Evolutionary conservation across 2,888 invertebrate genomes (phyloP), one percentile per base, ranked within the genome.

Genomic region (Parnassius smintheus): DNA sequence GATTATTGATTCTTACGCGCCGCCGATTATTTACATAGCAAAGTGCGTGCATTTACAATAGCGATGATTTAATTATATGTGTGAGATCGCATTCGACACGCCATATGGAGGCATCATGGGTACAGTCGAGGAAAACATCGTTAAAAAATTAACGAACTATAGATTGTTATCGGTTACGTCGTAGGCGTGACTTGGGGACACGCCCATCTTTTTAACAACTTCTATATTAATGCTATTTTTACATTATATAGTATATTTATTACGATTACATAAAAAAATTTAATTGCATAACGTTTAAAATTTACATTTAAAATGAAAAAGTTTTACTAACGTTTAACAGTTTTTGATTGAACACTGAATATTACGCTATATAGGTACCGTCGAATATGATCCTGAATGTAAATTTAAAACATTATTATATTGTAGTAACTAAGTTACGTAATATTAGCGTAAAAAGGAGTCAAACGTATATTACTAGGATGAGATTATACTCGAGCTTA

Each of bases 21-120:
- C 65, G 64, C 68, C 65, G 67, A 55, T 70, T 75, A 79, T 81
- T 82, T 79, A 80, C 79, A 78, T 75, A 76, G 69, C 68, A 73
- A 75, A 80, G 75, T 78, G 76, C 69, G 70, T 64, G 64, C 64
- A 70, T 75, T 69, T 77, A 77, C 49, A 81, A 78, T 76, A 70
- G 77, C 78, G 75, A 82, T 82, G 80, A 84, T 85, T 84, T 82
- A 82, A 83, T 85, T 82, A 82, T 72, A 57, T 46, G 52, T 57
- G 62, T 59, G 64, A 49, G 49, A 62, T 56, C 57, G 59, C 59
- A 56, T 62, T 42, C 67, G 66, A 69, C 67, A 67, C 66, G 68
- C 68, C 50, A 62, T 65, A 63, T 61, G 65, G 49, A 62, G 64
- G 65, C 63, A 58, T 65, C 65, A 46, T 59, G 59, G 55, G 65